Percentiles rank a stretch among this genome's conserved stretches.
Conservation (phyloP, 1,140 invertebrate species). For the Paracyclopina nana region DNA sequence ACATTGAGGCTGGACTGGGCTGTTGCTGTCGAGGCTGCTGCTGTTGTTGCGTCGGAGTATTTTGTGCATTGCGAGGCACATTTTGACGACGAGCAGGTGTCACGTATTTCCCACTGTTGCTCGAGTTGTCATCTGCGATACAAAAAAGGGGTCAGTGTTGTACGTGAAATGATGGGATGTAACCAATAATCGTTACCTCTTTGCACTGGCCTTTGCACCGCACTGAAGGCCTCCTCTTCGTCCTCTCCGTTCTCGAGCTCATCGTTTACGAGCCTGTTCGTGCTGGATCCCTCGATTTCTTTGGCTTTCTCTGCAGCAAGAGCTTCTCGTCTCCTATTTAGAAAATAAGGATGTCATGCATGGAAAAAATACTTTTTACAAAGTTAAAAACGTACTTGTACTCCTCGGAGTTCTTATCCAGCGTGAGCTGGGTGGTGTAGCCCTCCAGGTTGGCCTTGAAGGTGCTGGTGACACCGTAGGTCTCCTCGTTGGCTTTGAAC, state of each 20-base stretch:
- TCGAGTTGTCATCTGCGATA: background rate
- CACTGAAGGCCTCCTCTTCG: conserved; percentile 49
- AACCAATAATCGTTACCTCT: background rate
- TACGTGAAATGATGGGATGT: background rate
- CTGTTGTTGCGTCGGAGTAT: background rate
- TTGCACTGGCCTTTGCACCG: conserved; percentile 22
- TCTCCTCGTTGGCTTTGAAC: conserved; percentile 75
- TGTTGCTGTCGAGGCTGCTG: background rate
- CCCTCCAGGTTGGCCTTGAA: conserved; percentile 62
- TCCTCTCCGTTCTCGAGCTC: conserved; percentile 79
- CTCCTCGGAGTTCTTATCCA: conserved; percentile 64
- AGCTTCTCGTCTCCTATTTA: conserved; percentile 43
- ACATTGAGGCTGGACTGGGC: background rate
- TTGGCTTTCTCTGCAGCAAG: conserved; percentile 65
- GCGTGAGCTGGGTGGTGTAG: conserved; percentile 49
- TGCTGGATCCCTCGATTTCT: conserved; percentile 71
- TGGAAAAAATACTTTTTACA: background rate
- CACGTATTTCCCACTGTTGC: background rate
- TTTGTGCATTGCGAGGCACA: background rate
- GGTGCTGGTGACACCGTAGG: conserved; percentile 66
- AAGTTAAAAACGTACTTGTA: conserved; percentile 37
- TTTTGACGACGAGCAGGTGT: background rate
- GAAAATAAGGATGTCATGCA: background rate
- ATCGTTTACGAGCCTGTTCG: conserved; percentile 49
- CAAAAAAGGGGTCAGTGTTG: too few species aligned